Base-by-base conservation (phyloP, 2,797 vertebrate species). In the Phalloptychus januarius region DNA sequence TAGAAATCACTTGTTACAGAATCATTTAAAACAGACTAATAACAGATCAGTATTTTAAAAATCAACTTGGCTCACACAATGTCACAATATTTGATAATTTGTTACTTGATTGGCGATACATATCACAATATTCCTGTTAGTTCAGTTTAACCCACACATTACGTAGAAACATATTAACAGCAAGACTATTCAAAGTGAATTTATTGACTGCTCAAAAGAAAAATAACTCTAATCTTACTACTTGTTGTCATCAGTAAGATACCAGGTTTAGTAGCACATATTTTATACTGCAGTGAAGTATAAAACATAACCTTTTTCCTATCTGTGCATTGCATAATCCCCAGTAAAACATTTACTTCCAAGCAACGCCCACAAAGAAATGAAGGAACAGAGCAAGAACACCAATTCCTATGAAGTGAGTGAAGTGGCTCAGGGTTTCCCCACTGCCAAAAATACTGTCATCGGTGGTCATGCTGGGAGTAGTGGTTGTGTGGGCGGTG, bases 371-470 rank as follows among this genome's bases (percentile, higher is more conserved):
- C n/a, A 61, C 16, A 15, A 86, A 31, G 0, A 20, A 75, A 7
- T 31, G 77, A 3, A 87, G 74, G 0, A 67, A 58, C 20, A 86
- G 67, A n/a, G 54, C 3, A 1, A 88, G 71, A 36, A 42, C 13
- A 6, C 38, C 78, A 52, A 87, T 23, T 1, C 70, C 69, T 33
- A 33, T 1, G 15, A 82, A 63, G 76, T 52, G 74, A 79, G 81
- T 45, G 56, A 77, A 82, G 56, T 79, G 73, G 10, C 65, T 77
- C 72, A 71, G 3, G 7, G 4, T 87, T 42, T 56, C 79, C n/a
- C 71, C 78, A 6, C 75, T 38, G 20, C 2, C 1, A 36, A 86
- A 89, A 3, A 86, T 3, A 7, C 67, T 82, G 5, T 0, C 8
- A 0, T 70, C 40, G 40, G 50, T 40, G 46, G 31, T 72, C 18